These are phyloP conservation scores for Pelobates cultripes DNA, from an alignment of 2,797 vertebrate species.

Conservation along the genomic window DNA sequence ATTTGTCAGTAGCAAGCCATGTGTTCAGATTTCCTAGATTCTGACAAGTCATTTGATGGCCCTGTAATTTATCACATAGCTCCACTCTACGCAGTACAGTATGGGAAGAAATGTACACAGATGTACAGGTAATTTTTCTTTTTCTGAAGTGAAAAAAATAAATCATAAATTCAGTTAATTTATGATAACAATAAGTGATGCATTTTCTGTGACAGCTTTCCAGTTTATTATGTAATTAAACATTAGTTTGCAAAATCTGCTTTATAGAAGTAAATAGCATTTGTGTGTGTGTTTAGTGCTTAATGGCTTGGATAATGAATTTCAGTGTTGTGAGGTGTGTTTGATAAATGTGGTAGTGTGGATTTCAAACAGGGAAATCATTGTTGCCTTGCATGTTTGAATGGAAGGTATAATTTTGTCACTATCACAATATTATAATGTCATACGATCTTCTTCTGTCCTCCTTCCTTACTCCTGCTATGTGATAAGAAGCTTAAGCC, in stretches of 20 bases:
- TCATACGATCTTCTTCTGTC: too few relatives aligned
- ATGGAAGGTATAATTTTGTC: background rate
- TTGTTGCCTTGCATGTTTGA: background rate
- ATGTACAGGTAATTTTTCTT: conserved; percentile 7
- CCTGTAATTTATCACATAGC: conserved; percentile 35
- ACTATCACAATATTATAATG: background rate
- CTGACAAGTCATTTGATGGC: conserved; percentile 42
- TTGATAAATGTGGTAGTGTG: conserved; percentile 33
- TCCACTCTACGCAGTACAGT: conserved; percentile 19
- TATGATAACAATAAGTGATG: conserved; percentile 43
- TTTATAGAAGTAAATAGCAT: conserved; percentile 34
- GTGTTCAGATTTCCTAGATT: conserved; percentile 33
- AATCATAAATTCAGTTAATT: conserved; percentile 43
- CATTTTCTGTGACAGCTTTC: conserved; percentile 33
- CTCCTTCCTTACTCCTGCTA: too few relatives aligned
- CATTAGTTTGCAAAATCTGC: conserved; percentile 26
- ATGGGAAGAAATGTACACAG: conserved; percentile 15
- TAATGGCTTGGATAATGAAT: conserved; percentile 50
- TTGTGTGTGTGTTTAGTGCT: conserved; percentile 46
- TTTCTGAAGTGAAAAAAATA: background rate
- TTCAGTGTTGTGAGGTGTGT: conserved; percentile 35
- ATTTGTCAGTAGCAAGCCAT: conserved; percentile 39
- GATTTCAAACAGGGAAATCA: background rate
- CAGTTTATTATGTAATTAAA: conserved; percentile 49
- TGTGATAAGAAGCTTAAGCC: too few relatives aligned